Evolutionary conservation across 1,140 invertebrate species (phyloP), one percentile per base, ranked within the genome.

Genomic region (Mesaphorura yosii): DNA sequence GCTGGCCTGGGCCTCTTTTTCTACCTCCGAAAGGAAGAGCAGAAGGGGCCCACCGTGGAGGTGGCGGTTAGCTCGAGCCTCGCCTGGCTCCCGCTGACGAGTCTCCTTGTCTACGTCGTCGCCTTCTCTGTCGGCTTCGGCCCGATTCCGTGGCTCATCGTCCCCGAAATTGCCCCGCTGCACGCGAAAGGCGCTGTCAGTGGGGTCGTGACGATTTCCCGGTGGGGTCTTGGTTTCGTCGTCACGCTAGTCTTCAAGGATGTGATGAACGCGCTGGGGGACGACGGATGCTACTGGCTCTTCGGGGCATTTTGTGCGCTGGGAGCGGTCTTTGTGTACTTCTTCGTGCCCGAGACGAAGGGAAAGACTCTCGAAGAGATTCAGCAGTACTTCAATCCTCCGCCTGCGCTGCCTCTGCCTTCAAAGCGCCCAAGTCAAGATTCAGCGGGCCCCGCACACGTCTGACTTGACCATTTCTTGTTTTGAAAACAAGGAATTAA

Each of bases 141-240:
- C 22, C 78, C 83, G 6, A 77, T 86, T 34, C 82, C 83, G 0
- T 82, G 81, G 72, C 73, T 84, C 6, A 72, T 84, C 66, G 73
- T 84, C 70, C 72, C 5, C 70, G 72, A 69, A 64, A 64, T 73
- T 3, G 69, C 73, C 49, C 70, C 72, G 10, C 59, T 64, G 25
- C 58, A 65, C 48, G 69, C 65, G 26, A 51, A 66, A 52, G 31
- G 31, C n/a, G 31, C 15, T 10, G 31, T 10, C 10, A 34, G n/a
- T 14, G 55, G 55, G 22, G 22, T 57, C 15, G 29, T 57, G 17
- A 57, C 55, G 15, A 46, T 51, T 19, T 44, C 49, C 22, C 46
- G 49, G 34, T 51, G 49, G 49, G 6, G 46, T 2, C 48, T 57
- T 53, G 71, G 68, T 1, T 77, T 76, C 60, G 46, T 73, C 22